Conservation (phyloP, 2,888 invertebrate genomes). For the Taenaris catops region DNA sequence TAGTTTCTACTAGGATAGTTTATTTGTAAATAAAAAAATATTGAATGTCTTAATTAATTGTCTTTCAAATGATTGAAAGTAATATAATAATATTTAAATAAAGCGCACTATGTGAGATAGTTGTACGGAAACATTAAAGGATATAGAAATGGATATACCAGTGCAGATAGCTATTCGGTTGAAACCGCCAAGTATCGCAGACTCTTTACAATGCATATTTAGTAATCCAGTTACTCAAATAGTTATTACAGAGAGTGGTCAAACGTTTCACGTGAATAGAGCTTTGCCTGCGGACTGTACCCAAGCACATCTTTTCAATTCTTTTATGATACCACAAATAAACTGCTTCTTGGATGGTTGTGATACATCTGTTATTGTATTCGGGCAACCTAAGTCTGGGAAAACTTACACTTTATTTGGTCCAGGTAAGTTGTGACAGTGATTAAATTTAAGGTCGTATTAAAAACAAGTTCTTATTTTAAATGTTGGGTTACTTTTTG, state of each 20-base stretch:
- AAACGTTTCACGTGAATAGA: constrained; percentile 74
- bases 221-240: constrained; percentile 79
- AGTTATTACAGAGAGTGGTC: constrained; percentile 80
- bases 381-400: constrained; percentile 84
- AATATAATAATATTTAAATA: too few relatives aligned
- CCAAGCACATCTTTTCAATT: constrained; percentile 82
- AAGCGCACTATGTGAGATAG: too few relatives aligned
- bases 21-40: too few relatives aligned
- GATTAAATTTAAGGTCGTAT: neutral
- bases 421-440: constrained; percentile 68
- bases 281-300: constrained; percentile 80
- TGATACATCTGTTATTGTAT: constrained; percentile 86
- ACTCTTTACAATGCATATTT: constrained; percentile 79
- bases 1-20: too few relatives aligned
- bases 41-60: too few relatives aligned
- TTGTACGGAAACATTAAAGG: too few relatives aligned
- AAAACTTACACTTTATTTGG: constrained; percentile 88
- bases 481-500: too few relatives aligned
- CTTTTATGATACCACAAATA: constrained; percentile 83
- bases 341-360: constrained; percentile 85
- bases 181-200: constrained; percentile 78
- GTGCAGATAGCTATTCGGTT: constrained; percentile 86
- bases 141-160: constrained; percentile 83
- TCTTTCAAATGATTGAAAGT: too few relatives aligned
- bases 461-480: neutral